Evolutionary conservation across 2,113 vertebrate genomes (phyloP), one percentile per base, ranked within the genome.

Genomic region (Rana temporaria): DNA sequence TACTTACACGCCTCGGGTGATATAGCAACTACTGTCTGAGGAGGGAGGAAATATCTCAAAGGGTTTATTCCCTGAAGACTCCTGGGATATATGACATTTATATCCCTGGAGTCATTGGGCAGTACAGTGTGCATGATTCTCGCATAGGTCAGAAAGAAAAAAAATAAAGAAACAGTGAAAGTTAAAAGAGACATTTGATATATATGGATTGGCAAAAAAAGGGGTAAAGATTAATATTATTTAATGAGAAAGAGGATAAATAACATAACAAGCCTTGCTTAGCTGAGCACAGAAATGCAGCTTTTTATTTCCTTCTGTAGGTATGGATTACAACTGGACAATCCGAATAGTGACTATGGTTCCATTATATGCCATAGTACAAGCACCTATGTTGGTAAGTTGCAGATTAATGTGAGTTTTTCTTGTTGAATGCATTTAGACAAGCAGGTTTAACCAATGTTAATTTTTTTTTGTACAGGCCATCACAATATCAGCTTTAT

Each of bases 401-500:
- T 20, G 78, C 22, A 52, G 79, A 22, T 71, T 68, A 12, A 30
- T 63, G 78, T 73, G 84, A 3, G n/a, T 52, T 66, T 53, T 30
- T 30, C n/a, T 4, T 48, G 42, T 48, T 6, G 12, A 53, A 6
- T 62, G 19, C 2, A 0, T 53, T 4, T 6, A 48, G 57, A 84
- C 83, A 26, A 57, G 72, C 16, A 5, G 4, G 26, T 81, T 77
- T 84, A 60, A 56, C 68, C 70, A 65, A 34, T 19, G 1, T 85
- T 89, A 79, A 30, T 30, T 30, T 30, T 30, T 0, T 82, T 85
- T 78, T 85, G 85, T 86, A 73, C 86, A 97, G 95, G 96, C 78
- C 93, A 95, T 88, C 95, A 95, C 55, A 97, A 97, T 89, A 64
- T 95, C 85, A 95, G 90, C 76, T 96, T 94, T 87, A 96, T 97